phyloP scores from a whole-genome alignment of 2,797 vertebrate genomes.

The Sebastes variabilis region DNA sequence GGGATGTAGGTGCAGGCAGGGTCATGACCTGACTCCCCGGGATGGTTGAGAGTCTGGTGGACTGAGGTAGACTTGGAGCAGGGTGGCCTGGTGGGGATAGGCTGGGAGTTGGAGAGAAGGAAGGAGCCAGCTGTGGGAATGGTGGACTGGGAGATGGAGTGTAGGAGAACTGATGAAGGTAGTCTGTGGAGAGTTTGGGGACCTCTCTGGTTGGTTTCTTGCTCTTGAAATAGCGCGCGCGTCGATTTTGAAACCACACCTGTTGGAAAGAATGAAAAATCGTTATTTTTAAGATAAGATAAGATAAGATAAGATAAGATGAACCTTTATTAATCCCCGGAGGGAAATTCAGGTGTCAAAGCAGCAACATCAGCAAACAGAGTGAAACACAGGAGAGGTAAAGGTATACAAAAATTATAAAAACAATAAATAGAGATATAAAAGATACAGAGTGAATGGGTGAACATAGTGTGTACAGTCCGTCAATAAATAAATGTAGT shows the following conservation, averaged over 20 bases:
- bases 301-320: too few species aligned
- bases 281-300: background rate
- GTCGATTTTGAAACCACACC: conserved; percentile 82
- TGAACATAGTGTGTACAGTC: too few species aligned
- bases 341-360: too few species aligned
- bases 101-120: background rate
- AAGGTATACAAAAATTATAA: too few species aligned
- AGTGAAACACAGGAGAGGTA: too few species aligned
- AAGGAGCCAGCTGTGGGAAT: background rate
- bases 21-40: background rate
- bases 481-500: too few species aligned
- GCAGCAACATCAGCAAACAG: too few species aligned
- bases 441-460: too few species aligned
- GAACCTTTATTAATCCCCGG: too few species aligned
- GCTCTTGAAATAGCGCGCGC: conserved; percentile 76
- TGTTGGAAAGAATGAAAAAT: background rate
- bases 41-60: conserved; percentile 48
- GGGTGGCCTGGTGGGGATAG: conserved; percentile 23
- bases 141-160: background rate
- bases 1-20: background rate
- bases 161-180: background rate
- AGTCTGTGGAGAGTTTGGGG: background rate
- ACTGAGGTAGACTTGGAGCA: conserved; percentile 51
- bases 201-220: conserved; percentile 61
- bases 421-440: too few species aligned